Evolutionary conservation across 92 coral and sea anemone species (phyloP), one percentile per base, ranked within the genome.

Genomic region (Parazoanthus atlanticus): DNA sequence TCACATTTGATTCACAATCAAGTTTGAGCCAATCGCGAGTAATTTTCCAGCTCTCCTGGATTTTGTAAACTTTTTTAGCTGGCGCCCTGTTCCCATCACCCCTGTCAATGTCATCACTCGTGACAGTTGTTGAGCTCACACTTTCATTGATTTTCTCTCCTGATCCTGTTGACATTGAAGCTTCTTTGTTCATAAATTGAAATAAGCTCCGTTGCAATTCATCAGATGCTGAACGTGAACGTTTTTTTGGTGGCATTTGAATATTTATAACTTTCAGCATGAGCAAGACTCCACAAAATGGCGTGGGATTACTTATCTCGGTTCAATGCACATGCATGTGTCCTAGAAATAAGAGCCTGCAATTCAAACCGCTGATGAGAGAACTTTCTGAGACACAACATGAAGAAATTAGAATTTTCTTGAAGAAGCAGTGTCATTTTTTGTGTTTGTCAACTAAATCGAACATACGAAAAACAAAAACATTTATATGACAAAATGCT

Each of bases 1-100:
- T 85, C 71, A 21, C 80, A 76, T 76, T 73, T 74, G 21, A 73
- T 85, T 74, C 47, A 33, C 28, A 43, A 43, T 85, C 67, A 85
- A 73, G 61, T 72, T 69, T 85, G 23, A 85, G 78, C 88, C 81
- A 85, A 28, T 10, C 3, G 40, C 65, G n/a, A 69, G 21, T 64
- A 71, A 30, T 69, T 46, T 38, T 72, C 88, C 67, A 84, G 23
- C 9, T 70, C 23, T 72, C 64, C 41, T 84, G 88, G 31, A 84
- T 70, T 7, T 75, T 72, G 66, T 84, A 84, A 84, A 71, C 77
- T 67, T 84, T 84, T 78, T 11, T 43, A 15, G 21, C 67, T 78
- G 46, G 81, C 56, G 47, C 26, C 47, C 30, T 78, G 82, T 26
- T 78, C 46, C 47, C 82, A 78, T 78, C 82, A 78, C 66, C 46